These are phyloP conservation scores for Carcinoscorpius rotundicauda DNA, from an alignment of 1,140 invertebrate genomes.

Conservation along the genomic window DNA sequence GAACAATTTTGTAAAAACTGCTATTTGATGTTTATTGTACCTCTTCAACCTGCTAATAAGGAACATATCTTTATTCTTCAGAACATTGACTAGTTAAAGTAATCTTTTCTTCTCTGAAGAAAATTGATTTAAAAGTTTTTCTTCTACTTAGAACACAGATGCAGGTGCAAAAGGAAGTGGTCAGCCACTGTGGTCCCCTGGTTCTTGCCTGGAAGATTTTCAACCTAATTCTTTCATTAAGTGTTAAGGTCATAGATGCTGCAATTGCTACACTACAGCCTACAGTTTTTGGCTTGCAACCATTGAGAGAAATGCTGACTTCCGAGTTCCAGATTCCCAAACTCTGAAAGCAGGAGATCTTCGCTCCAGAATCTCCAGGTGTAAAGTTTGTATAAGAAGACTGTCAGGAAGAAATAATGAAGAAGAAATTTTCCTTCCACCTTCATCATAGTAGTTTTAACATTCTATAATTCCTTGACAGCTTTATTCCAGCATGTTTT, in stretches of 20 bases:
- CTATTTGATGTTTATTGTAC: too few relatives aligned
- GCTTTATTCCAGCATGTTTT: too few relatives aligned
- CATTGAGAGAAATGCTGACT: constrained; percentile 54
- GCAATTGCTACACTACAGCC: constrained; percentile 76
- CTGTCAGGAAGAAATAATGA: neutral
- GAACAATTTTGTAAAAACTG: too few relatives aligned
- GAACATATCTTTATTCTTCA: too few relatives aligned
- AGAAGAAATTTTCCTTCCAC: too few relatives aligned
- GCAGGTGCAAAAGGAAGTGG: constrained; percentile 91
- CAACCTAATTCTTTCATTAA: constrained; percentile 43
- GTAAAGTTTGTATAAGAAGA: constrained; percentile 74
- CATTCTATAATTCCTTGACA: too few relatives aligned
- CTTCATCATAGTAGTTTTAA: too few relatives aligned
- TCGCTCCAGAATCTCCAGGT: constrained; percentile 72
- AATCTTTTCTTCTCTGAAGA: too few relatives aligned
- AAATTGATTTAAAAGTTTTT: neutral
- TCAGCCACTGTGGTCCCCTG: constrained; percentile 82
- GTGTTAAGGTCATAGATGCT: constrained; percentile 54
- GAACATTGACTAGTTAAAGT: too few relatives aligned
- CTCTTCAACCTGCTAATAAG: too few relatives aligned
- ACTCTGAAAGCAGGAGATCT: constrained; percentile 85
- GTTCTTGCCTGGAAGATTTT: constrained; percentile 94
- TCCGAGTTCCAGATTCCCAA: constrained; percentile 63
- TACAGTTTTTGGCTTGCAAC: constrained; percentile 82
- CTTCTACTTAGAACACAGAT: constrained; percentile 70